A percentile compares a stretch with the other conserved stretches of the same genome.
These are phyloP conservation scores for Metellina segmentata DNA, from an alignment of 2,888 invertebrate species.

Conservation along the genomic window DNA sequence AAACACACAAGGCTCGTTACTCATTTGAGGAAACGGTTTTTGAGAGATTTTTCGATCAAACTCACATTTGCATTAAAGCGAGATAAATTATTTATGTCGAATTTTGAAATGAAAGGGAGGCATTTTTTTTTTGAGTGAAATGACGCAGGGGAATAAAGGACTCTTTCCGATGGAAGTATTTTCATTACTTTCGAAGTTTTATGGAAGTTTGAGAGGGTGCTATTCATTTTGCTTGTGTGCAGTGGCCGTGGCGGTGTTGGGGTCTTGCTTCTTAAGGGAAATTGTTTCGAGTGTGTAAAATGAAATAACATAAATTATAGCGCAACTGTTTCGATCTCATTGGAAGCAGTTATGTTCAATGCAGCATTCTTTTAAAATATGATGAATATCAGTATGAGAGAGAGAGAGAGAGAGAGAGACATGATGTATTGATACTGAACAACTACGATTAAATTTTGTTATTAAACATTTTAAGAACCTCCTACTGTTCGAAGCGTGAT, in stretches of 20 bases:
- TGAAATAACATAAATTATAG: neutral
- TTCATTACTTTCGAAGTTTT: conserved; percentile 34
- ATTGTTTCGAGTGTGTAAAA: neutral
- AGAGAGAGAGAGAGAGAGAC: too few relatives aligned
- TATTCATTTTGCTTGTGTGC: neutral
- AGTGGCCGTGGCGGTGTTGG: neutral
- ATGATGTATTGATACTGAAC: too few relatives aligned
- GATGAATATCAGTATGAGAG: too few relatives aligned
- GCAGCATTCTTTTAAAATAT: neutral
- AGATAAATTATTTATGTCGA: conserved; percentile 61
- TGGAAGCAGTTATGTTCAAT: neutral
- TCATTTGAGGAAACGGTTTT: conserved; percentile 46
- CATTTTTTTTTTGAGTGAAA: conserved; percentile 5
- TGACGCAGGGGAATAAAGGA: neutral
- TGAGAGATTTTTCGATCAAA: conserved; percentile 63
- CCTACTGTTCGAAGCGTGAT: too few relatives aligned
- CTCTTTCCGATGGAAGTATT: conserved; percentile 3
- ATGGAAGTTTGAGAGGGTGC: conserved; percentile 27
- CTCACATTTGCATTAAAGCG: conserved; percentile 56
- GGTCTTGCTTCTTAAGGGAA: neutral
- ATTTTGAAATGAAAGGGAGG: neutral
- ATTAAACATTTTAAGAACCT: too few relatives aligned
- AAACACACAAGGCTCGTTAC: conserved; percentile 16
- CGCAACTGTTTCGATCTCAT: neutral
- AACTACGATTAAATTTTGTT: too few relatives aligned